Percentiles rank a stretch among this genome's conserved stretches.
phyloP scores from a whole-genome alignment of 35 echinoderm and acorn worm genomes.

The Apostichopus californicus region DNA sequence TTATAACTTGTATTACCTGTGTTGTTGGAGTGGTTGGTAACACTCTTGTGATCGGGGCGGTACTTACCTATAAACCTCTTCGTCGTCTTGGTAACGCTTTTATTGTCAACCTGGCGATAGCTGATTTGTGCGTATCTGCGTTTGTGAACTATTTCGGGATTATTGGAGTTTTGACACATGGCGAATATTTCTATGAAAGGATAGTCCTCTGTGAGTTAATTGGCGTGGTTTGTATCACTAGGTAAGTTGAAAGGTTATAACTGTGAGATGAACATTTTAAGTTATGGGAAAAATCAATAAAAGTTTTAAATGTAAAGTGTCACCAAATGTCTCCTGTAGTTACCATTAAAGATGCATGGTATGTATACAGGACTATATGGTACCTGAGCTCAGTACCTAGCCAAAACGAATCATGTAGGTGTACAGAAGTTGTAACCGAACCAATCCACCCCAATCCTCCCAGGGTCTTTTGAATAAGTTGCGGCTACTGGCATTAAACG shows the following conservation, averaged over 20 bases:
- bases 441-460: too few relatives aligned
- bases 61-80: constrained; percentile 66
- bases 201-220: constrained; percentile 74
- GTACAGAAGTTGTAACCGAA: too few relatives aligned
- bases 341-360: too few relatives aligned
- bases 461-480: too few relatives aligned
- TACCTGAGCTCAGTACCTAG: too few relatives aligned
- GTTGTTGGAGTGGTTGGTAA: constrained; percentile 74
- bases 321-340: too few relatives aligned
- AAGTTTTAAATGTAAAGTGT: too few relatives aligned
- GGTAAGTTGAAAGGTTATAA: constrained; percentile 16
- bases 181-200: constrained; percentile 65
- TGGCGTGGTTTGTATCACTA: constrained; percentile 78
- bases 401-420: too few relatives aligned
- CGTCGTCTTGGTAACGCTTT: constrained; percentile 69
- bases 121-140: constrained; percentile 70
- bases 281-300: too few relatives aligned
- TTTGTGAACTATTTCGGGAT: constrained; percentile 76
- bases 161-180: constrained; percentile 60
- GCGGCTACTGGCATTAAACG: too few relatives aligned
- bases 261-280: too few relatives aligned
- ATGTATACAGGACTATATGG: too few relatives aligned
- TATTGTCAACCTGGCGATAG: constrained; percentile 78
- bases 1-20: constrained; percentile 44
- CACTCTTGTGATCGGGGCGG: constrained; percentile 72